phyloP scores from a whole-genome alignment of 2,797 vertebrate species.

The Cheirogaleus major region DNA sequence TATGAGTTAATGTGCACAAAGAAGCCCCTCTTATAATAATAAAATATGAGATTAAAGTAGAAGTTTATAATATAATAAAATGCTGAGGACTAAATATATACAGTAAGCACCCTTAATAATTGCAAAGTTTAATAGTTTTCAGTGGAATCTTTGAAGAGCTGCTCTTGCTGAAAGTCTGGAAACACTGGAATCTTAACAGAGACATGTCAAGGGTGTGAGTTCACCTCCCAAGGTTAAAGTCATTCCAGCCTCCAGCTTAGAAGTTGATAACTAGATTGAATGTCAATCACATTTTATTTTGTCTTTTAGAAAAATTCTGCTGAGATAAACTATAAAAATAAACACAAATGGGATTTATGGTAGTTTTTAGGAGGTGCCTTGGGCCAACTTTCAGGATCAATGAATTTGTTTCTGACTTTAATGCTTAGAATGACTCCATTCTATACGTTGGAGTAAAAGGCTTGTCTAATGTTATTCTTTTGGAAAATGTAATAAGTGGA shows the following conservation, averaged over 20 bases:
- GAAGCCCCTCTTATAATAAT: neutral
- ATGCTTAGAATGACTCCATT: constrained; percentile 58
- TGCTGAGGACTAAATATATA: neutral
- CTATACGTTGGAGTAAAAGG: constrained; percentile 72
- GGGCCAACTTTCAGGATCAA: constrained; percentile 58
- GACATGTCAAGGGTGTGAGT: neutral
- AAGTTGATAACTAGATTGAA: constrained; percentile 20
- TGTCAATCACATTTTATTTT: constrained; percentile 60
- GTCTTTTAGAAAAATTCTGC: constrained; percentile 61
- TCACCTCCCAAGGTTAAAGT: constrained; percentile 57
- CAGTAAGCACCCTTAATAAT: neutral
- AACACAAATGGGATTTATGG: constrained; percentile 69
- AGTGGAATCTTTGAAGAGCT: neutral
- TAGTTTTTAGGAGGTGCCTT: constrained; percentile 69
- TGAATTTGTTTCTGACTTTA: constrained; percentile 65
- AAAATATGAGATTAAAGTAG: neutral
- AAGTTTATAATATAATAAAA: neutral
- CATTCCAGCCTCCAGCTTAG: neutral
- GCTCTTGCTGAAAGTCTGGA: neutral
- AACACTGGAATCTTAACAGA: neutral
- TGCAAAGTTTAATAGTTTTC: neutral
- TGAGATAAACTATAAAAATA: constrained; percentile 73
- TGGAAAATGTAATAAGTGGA: constrained; percentile 52
- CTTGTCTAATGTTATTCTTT: constrained; percentile 64
- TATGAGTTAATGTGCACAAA: neutral